These are phyloP conservation scores for Enteromius viviparus DNA, from an alignment of 2,797 vertebrate species.

Conservation along the genomic window DNA sequence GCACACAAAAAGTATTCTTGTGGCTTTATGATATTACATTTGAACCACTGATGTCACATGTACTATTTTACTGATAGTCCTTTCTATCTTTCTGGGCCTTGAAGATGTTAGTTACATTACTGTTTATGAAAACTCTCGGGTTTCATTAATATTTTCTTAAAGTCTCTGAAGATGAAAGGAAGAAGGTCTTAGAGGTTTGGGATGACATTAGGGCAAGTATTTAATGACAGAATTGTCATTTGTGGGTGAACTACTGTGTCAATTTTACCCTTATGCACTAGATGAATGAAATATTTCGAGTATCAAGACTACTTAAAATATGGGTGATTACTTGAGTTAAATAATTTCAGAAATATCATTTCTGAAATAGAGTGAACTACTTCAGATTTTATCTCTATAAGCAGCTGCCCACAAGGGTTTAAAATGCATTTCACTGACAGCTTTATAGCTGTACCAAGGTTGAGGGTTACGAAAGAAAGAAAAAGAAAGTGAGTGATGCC, in stretches of 20 bases:
- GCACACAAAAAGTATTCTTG: neutral
- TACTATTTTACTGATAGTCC: neutral
- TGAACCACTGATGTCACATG: neutral
- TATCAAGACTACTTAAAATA: neutral
- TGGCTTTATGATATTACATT: neutral
- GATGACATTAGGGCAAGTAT: neutral
- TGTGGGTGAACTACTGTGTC: neutral
- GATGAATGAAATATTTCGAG: neutral
- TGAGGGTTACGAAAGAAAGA: neutral
- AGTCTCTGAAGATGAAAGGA: too few species aligned
- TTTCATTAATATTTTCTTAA: too few species aligned
- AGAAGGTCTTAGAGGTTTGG: neutral
- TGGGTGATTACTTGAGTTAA: neutral
- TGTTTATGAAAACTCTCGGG: neutral
- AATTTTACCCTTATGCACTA: neutral
- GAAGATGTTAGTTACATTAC: neutral
- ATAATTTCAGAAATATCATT: neutral
- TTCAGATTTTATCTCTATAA: neutral
- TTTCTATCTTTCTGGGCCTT: neutral
- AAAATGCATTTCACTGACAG: conserved; percentile 1
- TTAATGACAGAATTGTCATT: too few species aligned
- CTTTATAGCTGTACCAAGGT: neutral
- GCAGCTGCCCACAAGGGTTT: neutral
- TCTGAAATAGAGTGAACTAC: neutral
- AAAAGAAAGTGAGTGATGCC: neutral